Conservation (phyloP, 2,113 vertebrate species). For the Pristiophorus japonicus region DNA sequence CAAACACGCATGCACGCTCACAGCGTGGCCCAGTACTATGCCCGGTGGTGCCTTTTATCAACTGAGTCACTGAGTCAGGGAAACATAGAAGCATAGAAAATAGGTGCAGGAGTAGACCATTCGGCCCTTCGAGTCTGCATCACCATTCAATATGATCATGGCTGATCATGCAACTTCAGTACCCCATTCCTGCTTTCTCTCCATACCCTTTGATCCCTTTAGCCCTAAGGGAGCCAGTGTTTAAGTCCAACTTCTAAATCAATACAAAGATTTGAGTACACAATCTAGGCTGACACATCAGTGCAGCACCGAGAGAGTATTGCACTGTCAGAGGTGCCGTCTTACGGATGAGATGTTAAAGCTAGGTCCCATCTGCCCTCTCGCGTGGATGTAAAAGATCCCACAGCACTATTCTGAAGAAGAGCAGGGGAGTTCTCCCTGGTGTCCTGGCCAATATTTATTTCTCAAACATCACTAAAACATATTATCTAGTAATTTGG, state of each 20-base stretch:
- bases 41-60: background rate
- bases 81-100: too few relatives aligned
- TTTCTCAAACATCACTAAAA: background rate
- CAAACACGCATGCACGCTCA: too few relatives aligned
- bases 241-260: background rate
- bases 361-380: background rate
- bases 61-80: background rate
- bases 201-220: too few relatives aligned
- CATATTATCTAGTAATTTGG: background rate
- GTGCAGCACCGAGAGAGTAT: background rate
- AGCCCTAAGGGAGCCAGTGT: background rate
- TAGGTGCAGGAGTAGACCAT: too few relatives aligned
- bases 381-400: background rate
- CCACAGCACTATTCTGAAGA: background rate
- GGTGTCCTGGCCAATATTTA: background rate
- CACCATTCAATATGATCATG: too few relatives aligned
- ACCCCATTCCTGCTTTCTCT: too few relatives aligned
- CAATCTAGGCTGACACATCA: background rate
- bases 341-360: too few relatives aligned
- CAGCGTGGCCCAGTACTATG: background rate
- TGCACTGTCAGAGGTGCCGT: background rate
- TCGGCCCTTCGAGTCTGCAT: too few relatives aligned
- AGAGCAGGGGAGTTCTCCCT: background rate
- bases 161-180: too few relatives aligned
- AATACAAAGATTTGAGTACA: background rate